phyloP scores from a whole-genome alignment of 1,140 invertebrate genomes.

The Plodia interpunctella region DNA sequence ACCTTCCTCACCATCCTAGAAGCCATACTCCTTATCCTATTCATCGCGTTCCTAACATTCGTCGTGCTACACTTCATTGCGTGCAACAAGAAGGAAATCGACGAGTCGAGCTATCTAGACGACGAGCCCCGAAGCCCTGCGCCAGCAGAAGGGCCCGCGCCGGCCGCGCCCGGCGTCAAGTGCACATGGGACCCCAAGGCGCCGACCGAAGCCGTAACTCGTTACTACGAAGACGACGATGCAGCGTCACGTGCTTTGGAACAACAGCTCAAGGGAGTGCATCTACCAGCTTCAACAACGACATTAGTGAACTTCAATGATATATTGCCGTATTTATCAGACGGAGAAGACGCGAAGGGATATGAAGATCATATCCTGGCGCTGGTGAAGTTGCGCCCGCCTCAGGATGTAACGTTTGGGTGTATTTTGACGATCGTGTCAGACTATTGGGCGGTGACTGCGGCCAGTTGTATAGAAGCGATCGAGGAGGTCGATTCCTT shows the following conservation, averaged over 20 bases:
- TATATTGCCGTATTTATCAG: background rate
- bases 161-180: constrained; percentile 25
- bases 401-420: constrained; percentile 37
- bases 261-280: background rate
- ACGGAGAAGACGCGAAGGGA: constrained; percentile 17
- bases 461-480: constrained; percentile 57
- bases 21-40: constrained; percentile 37
- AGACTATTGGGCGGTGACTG: constrained; percentile 50
- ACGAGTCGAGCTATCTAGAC: background rate
- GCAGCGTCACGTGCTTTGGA: background rate
- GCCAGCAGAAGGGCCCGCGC: background rate
- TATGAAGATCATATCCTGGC: constrained; percentile 34
- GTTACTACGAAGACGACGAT: constrained; percentile 30
- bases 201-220: constrained; percentile 34
- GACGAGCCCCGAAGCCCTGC: background rate
- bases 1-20: constrained; percentile 35
- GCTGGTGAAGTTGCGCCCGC: constrained; percentile 46
- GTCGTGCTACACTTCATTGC: constrained; percentile 49
- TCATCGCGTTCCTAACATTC: constrained; percentile 47
- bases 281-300: background rate
- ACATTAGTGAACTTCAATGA: background rate
- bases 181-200: constrained; percentile 50
- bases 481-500: constrained; percentile 52
- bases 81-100: constrained; percentile 21
- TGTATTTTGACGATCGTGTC: constrained; percentile 49